phyloP scores from a whole-genome alignment of 2,888 invertebrate genomes.

The Diadegma fenestrale region DNA sequence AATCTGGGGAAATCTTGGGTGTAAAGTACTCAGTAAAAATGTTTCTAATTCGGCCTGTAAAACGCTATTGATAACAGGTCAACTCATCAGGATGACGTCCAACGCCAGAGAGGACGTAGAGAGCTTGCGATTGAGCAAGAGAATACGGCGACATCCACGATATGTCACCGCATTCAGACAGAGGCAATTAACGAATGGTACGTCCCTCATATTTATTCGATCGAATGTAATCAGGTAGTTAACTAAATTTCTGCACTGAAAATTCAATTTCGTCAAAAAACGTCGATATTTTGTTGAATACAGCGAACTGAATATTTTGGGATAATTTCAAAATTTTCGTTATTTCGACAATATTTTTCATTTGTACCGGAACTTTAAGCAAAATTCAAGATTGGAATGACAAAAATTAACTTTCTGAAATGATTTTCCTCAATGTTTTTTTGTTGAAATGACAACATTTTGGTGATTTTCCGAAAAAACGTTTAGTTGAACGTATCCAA shows the following conservation, averaged over 20 bases:
- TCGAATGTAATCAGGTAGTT: neutral
- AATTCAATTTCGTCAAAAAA: no score
- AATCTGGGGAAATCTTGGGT: neutral
- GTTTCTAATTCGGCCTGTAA: neutral
- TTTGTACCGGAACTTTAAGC: no score
- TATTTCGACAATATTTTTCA: no score
- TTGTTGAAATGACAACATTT: no score
- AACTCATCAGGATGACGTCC: neutral
- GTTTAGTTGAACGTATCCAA: no score
- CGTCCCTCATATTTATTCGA: neutral
- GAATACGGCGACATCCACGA: slow-evolving; percentile 13
- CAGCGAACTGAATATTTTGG: no score
- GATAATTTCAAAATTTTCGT: no score
- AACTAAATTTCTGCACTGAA: neutral
- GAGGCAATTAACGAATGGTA: slow-evolving; percentile 7
- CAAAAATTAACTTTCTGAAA: no score
- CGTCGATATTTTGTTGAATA: no score
- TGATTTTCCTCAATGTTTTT: no score
- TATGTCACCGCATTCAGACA: neutral
- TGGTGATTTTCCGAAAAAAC: no score
- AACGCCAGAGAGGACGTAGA: slow-evolving; percentile 21
- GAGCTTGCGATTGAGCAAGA: neutral
- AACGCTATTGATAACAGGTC: neutral
- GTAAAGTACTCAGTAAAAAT: neutral
- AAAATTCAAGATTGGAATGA: no score